phyloP scores from a whole-genome alignment of 2,797 vertebrate genomes.

The Cygnus olor region DNA sequence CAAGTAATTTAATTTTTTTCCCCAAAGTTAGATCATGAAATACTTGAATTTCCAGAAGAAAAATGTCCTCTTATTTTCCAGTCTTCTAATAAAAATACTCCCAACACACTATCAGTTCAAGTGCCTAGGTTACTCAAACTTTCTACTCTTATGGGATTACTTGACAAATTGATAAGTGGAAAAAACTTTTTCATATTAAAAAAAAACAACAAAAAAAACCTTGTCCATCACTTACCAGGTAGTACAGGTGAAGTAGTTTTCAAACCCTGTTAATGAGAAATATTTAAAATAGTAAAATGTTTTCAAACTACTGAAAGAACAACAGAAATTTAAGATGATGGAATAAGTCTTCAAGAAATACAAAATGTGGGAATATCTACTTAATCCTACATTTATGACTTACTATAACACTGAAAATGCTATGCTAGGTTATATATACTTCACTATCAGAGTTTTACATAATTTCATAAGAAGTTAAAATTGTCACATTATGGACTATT shows the following conservation, averaged over 20 bases:
- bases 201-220: not conserved
- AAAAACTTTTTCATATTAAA: not conserved
- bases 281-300: not conserved
- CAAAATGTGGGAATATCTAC: rapidly evolving
- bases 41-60: not conserved
- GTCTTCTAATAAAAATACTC: not conserved
- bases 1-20: not conserved
- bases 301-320: not conserved
- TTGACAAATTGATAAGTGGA: not conserved
- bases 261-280: conserved; percentile 71
- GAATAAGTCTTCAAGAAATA: not conserved
- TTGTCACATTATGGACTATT: not conserved
- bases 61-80: not conserved
- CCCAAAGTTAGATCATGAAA: not conserved
- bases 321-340: not conserved
- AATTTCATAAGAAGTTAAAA: not conserved
- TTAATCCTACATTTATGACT: not conserved
- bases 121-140: not conserved
- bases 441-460: not conserved
- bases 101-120: not conserved
- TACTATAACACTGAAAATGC: not conserved
- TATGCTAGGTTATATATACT: not conserved
- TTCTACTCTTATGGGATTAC: not conserved
- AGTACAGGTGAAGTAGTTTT: conserved; percentile 71
- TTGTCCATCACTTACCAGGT: conserved; percentile 74